phyloP scores from a whole-genome alignment of 2,797 vertebrate genomes.

The Leptodactylus fallax region DNA sequence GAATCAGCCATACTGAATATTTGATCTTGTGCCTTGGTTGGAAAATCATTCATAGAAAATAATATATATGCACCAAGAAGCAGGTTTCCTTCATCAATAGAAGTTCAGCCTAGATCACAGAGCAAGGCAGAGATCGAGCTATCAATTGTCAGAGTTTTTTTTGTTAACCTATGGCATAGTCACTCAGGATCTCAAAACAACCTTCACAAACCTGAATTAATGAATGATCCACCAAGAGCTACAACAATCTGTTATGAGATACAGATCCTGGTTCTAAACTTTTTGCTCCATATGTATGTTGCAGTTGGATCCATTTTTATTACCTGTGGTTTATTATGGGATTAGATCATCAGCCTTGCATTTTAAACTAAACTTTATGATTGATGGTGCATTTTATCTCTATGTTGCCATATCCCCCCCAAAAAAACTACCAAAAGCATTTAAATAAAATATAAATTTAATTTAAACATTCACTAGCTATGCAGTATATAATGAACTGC shows the following conservation, averaged over 20 bases:
- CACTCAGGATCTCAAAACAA: too few species aligned
- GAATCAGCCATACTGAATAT: background rate
- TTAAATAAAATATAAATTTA: slow-evolving; percentile 23
- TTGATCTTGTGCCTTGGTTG: background rate
- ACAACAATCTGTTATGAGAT: background rate
- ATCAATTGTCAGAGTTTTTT: too few species aligned
- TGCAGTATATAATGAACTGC: background rate
- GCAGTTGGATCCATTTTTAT: background rate
- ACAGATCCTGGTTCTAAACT: background rate
- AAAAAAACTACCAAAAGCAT: background rate
- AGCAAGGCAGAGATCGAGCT: background rate
- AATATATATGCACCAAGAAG: too few species aligned
- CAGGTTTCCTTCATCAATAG: too few species aligned
- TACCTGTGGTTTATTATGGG: background rate
- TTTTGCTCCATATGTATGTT: background rate
- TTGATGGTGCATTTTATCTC: background rate
- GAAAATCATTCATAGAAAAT: background rate
- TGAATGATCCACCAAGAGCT: too few species aligned
- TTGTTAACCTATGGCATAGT: too few species aligned
- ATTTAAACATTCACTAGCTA: background rate
- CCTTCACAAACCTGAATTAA: too few species aligned
- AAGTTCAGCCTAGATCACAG: background rate
- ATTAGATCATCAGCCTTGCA: background rate
- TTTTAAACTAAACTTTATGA: background rate
- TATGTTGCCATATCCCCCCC: background rate